Conservation (phyloP, 2,797 vertebrate species). For the Simalia tracyae region DNA sequence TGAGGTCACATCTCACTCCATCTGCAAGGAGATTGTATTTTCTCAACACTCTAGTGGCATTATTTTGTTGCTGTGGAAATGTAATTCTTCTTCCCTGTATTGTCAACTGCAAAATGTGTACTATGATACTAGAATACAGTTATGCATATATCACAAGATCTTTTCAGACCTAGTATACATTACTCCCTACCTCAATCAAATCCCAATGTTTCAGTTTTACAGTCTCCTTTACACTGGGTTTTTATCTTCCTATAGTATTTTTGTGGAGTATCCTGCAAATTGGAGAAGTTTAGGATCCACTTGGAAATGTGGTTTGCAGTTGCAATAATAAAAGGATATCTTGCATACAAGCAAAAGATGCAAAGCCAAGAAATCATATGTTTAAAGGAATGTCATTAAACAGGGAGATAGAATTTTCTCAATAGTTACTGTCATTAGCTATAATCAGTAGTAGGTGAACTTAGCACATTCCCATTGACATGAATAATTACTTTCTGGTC, state of each 20-base stretch:
- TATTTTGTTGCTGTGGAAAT: not conserved
- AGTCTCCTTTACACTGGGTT: not conserved
- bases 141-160: not conserved
- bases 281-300: not conserved
- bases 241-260: not conserved
- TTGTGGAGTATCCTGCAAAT: not conserved
- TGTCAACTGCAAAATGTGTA: not conserved
- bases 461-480: not conserved
- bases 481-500: not conserved
- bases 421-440: not conserved
- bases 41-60: not conserved
- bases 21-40: not conserved
- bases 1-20: not conserved
- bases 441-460: not conserved
- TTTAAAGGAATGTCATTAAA: not conserved
- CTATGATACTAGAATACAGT: not conserved
- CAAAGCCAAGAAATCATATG: not conserved
- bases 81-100: not conserved
- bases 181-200: not conserved
- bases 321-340: not conserved
- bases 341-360: not conserved
- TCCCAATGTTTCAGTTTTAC: not conserved
- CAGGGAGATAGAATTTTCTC: not conserved
- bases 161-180: not conserved
- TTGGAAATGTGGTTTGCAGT: not conserved